phyloP scores from a whole-genome alignment of 2,797 vertebrate species.

The Rhinophrynus dorsalis region DNA sequence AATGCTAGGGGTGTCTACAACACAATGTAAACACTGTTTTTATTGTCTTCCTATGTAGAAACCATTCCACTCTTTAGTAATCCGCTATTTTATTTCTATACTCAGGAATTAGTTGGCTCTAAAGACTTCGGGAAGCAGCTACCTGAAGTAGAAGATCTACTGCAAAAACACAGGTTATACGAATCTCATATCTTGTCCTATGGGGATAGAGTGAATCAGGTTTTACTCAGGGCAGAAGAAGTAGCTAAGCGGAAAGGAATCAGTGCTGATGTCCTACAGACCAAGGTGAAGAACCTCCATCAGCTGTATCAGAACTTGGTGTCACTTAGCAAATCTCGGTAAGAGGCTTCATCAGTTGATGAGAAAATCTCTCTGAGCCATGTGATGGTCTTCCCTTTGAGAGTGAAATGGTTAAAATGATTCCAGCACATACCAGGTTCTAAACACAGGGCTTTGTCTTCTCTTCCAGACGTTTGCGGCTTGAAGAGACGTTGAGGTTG shows the following conservation, averaged over 20 bases:
- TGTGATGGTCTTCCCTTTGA: no score
- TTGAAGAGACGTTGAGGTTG: conserved; percentile 74
- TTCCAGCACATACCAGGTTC: no score
- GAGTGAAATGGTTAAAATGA: no score
- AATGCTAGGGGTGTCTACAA: no score
- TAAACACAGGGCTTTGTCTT: no score
- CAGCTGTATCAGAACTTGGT: conserved; percentile 73
- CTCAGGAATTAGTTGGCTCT: conserved; percentile 70
- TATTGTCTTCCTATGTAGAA: no score
- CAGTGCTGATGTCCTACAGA: conserved; percentile 65
- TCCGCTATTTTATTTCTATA: neutral
- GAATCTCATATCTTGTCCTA: conserved; percentile 77
- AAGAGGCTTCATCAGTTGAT: no score
- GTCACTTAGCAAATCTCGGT: conserved; percentile 79
- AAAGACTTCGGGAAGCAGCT: conserved; percentile 77
- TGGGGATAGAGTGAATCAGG: conserved; percentile 67
- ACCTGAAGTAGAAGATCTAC: conserved; percentile 74
- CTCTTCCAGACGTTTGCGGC: conserved; percentile 67
- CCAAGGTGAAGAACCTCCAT: conserved; percentile 72
- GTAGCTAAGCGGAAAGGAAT: conserved; percentile 57
- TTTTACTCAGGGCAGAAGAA: conserved; percentile 63
- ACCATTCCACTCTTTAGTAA: no score
- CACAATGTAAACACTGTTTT: no score
- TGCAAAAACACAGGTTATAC: conserved; percentile 83
- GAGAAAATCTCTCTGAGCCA: no score